These are phyloP conservation scores for Pteronotus mesoamericanus DNA, from an alignment of 2,797 vertebrate genomes.

Conservation along the genomic window DNA sequence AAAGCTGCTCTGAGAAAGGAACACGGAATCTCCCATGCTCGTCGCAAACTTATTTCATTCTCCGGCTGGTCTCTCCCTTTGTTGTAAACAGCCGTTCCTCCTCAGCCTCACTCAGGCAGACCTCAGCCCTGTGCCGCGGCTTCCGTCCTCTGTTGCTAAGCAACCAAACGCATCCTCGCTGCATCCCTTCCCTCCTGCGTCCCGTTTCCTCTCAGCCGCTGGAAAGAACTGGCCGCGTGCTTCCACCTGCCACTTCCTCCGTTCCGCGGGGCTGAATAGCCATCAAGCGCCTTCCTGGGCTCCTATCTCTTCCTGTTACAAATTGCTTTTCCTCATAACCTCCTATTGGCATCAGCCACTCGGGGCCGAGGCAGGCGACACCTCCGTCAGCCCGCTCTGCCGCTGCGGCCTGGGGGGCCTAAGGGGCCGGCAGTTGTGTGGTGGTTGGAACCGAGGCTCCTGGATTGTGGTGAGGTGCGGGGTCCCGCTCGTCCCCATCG, in stretches of 20 bases:
- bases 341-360: conserved; percentile 86
- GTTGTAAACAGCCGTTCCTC: conserved; percentile 56
- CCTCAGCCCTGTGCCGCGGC: conserved; percentile 73
- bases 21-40: neutral
- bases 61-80: conserved; percentile 13
- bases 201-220: conserved; percentile 90
- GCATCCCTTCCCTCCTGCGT: conserved; percentile 88
- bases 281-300: conserved; percentile 89
- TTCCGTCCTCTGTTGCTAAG: conserved; percentile 85
- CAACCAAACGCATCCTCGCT: conserved; percentile 87
- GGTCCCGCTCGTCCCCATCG: conserved; percentile 78
- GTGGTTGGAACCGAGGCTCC: conserved; percentile 74
- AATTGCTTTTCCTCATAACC: conserved; percentile 83
- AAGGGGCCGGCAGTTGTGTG: conserved; percentile 72
- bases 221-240: conserved; percentile 90
- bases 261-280: conserved; percentile 88
- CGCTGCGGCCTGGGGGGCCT: conserved; percentile 76
- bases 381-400: conserved; percentile 79
- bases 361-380: conserved; percentile 80
- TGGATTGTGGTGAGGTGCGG: conserved; percentile 77
- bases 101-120: conserved; percentile 77
- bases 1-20: neutral
- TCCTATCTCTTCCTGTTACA: conserved; percentile 93
- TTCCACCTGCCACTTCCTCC: conserved; percentile 88
- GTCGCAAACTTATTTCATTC: conserved; percentile 63